These are phyloP conservation scores for Pelusios castaneus DNA, from an alignment of 2,113 vertebrate species.

Conservation along the genomic window DNA sequence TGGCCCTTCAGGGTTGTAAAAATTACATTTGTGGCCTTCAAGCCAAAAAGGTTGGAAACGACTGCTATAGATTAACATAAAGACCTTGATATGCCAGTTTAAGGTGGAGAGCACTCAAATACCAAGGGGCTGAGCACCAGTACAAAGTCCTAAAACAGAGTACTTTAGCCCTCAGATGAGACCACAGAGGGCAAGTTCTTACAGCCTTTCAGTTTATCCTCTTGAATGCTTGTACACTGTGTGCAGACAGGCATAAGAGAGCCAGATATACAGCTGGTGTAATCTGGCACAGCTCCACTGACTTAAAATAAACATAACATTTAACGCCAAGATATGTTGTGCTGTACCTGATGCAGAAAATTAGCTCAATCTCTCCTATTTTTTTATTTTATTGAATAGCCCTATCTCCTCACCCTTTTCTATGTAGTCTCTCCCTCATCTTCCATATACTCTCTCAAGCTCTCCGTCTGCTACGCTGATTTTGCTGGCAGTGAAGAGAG, in stretches of 20 bases:
- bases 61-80: neutral
- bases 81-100: neutral
- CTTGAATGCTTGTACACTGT: neutral
- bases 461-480: neutral
- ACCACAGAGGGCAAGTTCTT: neutral
- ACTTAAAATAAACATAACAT: neutral
- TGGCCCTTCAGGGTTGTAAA: no score
- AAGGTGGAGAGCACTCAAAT: neutral
- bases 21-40: no score
- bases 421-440: neutral
- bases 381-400: neutral
- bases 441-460: neutral
- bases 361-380: neutral
- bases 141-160: neutral
- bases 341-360: neutral
- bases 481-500: conserved; percentile 4
- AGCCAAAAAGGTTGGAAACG: no score
- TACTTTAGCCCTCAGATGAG: neutral
- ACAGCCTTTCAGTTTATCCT: neutral
- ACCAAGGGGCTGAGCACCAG: neutral
- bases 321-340: neutral
- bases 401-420: neutral
- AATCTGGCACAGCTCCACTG: neutral
- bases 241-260: neutral
- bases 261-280: neutral